phyloP scores from a whole-genome alignment of 2,797 vertebrate genomes.

The Rhincodon typus region DNA sequence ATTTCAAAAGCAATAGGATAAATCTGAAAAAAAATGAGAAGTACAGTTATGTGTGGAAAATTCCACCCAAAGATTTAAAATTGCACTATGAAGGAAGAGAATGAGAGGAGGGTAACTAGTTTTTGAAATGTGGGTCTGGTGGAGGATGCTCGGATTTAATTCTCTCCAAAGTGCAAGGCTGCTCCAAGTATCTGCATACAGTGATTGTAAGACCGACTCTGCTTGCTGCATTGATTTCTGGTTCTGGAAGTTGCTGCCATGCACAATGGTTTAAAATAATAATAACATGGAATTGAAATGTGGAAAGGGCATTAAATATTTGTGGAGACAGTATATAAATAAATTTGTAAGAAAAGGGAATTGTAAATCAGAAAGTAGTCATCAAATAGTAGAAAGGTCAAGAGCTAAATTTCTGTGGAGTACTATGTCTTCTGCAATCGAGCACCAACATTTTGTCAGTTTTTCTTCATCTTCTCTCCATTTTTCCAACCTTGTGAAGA shows the following conservation, averaged over 20 bases:
- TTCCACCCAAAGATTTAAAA: no score
- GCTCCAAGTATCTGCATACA: no score
- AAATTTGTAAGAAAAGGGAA: neutral
- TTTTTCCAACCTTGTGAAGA: neutral
- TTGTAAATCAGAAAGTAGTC: neutral
- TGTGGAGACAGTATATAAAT: neutral
- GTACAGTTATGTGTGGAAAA: neutral
- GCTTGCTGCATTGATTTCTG: no score
- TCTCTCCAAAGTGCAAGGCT: no score
- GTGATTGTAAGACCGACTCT: no score
- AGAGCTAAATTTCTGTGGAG: neutral
- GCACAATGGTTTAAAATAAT: neutral
- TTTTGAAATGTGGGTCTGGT: neutral
- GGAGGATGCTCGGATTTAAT: neutral
- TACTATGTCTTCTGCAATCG: neutral
- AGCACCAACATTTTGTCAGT: neutral
- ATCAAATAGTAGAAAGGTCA: no score
- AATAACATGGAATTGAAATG: neutral
- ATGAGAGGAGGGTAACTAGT: neutral
- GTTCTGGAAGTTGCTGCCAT: no score
- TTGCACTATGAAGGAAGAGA: neutral
- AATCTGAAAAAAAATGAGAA: neutral
- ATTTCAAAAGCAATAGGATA: neutral
- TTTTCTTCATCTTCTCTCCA: neutral
- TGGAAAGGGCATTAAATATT: neutral